Base-by-base conservation (phyloP, 2,113 vertebrate species). In the Caretta caretta region DNA sequence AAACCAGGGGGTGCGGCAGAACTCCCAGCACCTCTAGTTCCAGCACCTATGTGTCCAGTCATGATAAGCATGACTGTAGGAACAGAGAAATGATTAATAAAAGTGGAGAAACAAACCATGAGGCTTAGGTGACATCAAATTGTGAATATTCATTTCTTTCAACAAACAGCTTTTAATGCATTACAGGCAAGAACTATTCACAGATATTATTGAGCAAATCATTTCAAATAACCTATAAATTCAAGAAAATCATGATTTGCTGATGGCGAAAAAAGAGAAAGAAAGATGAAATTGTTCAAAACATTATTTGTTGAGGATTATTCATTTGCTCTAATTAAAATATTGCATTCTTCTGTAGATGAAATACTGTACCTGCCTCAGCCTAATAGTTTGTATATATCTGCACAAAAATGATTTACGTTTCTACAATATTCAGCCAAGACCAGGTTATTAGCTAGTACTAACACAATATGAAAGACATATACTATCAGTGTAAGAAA, bases 241-340 rank as follows among this genome's bases (percentile, higher is more conserved):
- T 95, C 29, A 59, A 69, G 69, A 81, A 78, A 92, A 84, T 10
- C 19, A 57, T 22, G 53, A 9, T 42, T 5, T 92, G 89, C 50
- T 81, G 14, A 16, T 27, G 62, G 13, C 54, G 51, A 24, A 72
- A 92, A 31, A 3, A 35, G 42, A 35, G 75, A 94, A 4, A 87
- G 17, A 91, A 69, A 85, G 35, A 16, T 50, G 3, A 5, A 35
- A 69, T 92, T 9, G 57, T 90, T 90, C 48, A 13, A 14, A 56
- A 29, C 51, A 46, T 22, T 69, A 62, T 84, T 53, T 14, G 6
- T 5, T 69, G 88, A 78, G 49, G 93, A 90, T 89, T 92, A 46
- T 86, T 53, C 96, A 38, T 50, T 53, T 88, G 27, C 31, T 94
- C 25, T 83, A 59, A 87, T 90, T 91, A 90, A 89, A 93, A 78